phyloP scores from a whole-genome alignment of 2,113 vertebrate species.

The Odocoileus hemionus region DNA sequence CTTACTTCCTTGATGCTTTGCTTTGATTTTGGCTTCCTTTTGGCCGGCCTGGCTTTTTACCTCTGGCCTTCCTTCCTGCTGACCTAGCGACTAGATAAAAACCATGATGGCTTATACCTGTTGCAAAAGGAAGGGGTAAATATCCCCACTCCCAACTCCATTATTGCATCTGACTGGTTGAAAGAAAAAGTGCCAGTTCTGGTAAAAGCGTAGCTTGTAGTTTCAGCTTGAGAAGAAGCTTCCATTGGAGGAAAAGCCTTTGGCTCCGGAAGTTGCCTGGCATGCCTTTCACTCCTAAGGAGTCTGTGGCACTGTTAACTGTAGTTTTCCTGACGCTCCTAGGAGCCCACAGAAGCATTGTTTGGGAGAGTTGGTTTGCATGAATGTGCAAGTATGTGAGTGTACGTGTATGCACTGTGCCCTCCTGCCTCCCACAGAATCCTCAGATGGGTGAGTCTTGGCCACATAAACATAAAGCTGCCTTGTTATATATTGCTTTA shows the following conservation, averaged over 20 bases:
- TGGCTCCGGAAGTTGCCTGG: neutral
- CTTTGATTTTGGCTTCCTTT: neutral
- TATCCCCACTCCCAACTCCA: neutral
- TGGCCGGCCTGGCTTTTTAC: neutral
- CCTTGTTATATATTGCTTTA: neutral
- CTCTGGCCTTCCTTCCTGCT: neutral
- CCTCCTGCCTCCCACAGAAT: neutral
- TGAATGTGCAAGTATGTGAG: neutral
- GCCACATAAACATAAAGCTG: neutral
- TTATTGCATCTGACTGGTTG: neutral
- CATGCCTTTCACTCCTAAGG: neutral
- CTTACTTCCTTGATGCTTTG: neutral
- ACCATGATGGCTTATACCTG: neutral
- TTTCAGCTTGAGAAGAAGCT: neutral
- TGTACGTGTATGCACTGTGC: rapidly evolving
- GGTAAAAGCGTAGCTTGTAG: neutral
- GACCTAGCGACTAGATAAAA: neutral
- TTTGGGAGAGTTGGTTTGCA: neutral
- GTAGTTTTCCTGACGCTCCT: neutral
- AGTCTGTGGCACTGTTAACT: neutral
- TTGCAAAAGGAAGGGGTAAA: neutral
- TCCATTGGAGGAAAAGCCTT: neutral
- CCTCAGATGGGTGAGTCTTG: neutral
- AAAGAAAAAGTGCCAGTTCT: neutral
- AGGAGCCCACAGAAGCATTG: neutral